Conservation (phyloP, 1,140 invertebrate genomes). For the Neelides sp. region DNA sequence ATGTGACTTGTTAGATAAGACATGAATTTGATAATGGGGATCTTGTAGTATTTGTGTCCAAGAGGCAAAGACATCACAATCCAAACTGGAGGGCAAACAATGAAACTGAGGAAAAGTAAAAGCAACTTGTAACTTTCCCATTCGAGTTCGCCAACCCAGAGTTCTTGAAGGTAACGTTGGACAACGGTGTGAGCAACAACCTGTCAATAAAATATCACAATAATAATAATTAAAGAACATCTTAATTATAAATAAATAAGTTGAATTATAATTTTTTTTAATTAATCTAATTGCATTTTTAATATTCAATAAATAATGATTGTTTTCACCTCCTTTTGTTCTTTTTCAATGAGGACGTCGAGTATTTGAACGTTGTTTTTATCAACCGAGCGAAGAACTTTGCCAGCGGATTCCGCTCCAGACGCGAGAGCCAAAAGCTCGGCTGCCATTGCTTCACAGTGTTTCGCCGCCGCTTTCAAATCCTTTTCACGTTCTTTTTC, state of each 20-base stretch:
- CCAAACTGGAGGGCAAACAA: constrained; percentile 92
- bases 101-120: constrained; percentile 77
- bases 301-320: too few relatives aligned
- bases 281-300: too few relatives aligned
- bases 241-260: too few relatives aligned
- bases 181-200: constrained; percentile 77
- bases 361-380: constrained; percentile 84
- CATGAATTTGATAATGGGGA: constrained; percentile 98
- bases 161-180: constrained; percentile 80
- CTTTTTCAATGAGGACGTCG: constrained; percentile 95
- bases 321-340: constrained; percentile 97
- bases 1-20: constrained; percentile 96
- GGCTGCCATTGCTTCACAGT: constrained; percentile 88
- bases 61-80: constrained; percentile 87
- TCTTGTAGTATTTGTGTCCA: constrained; percentile 85
- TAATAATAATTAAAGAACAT: too few relatives aligned
- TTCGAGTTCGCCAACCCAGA: constrained; percentile 87
- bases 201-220: too few relatives aligned
- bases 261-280: too few relatives aligned
- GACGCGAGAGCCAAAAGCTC: constrained; percentile 87
- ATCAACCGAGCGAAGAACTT: constrained; percentile 81
- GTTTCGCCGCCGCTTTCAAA: constrained; percentile 81
- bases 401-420: constrained; percentile 79
- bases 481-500: constrained; percentile 97
- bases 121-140: constrained; percentile 93